phyloP scores from a whole-genome alignment of 2,888 invertebrate genomes.

The Drosophila vallismaia region DNA sequence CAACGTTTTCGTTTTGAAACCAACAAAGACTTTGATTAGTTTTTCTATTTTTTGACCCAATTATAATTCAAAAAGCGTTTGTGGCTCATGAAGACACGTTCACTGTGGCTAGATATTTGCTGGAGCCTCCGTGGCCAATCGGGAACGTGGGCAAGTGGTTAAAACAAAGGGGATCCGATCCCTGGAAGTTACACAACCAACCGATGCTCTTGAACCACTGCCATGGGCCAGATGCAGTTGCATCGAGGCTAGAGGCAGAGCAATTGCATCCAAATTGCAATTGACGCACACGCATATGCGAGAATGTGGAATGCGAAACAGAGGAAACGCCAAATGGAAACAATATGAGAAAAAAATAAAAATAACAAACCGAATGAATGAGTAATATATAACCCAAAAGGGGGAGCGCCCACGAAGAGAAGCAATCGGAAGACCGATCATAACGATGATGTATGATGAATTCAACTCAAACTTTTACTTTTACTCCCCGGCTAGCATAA shows the following conservation, averaged over 20 bases:
- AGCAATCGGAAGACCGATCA: slow-evolving; percentile 20
- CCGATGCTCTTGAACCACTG: slow-evolving; percentile 61
- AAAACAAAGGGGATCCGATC: slow-evolving; percentile 14
- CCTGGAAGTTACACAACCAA: slow-evolving; percentile 29
- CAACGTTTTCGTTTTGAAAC: neutral
- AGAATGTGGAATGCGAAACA: slow-evolving; percentile 41
- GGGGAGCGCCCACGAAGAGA: slow-evolving; percentile 36
- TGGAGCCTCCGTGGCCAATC: slow-evolving; percentile 36
- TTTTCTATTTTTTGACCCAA: slow-evolving; percentile 18
- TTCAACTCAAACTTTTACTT: slow-evolving; percentile 37
- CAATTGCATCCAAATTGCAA: slow-evolving; percentile 54
- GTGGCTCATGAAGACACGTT: slow-evolving; percentile 27
- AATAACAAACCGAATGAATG: slow-evolving; percentile 55
- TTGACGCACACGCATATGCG: slow-evolving; percentile 54
- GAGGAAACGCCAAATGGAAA: slow-evolving; percentile 28
- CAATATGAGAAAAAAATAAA: slow-evolving; percentile 28
- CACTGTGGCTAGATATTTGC: slow-evolving; percentile 16
- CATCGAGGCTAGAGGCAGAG: slow-evolving; percentile 11
- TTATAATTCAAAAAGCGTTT: slow-evolving; percentile 19
- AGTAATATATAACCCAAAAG: slow-evolving; percentile 48
- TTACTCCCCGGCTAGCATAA: slow-evolving; percentile 43
- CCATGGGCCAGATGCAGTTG: slow-evolving; percentile 37
- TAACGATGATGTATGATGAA: slow-evolving; percentile 37
- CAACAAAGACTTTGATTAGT: neutral
- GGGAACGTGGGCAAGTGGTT: slow-evolving; percentile 30